Evolutionary conservation across 2,797 vertebrate species (phyloP).

Genomic region (Sebastes kiyomatsui): DNA sequence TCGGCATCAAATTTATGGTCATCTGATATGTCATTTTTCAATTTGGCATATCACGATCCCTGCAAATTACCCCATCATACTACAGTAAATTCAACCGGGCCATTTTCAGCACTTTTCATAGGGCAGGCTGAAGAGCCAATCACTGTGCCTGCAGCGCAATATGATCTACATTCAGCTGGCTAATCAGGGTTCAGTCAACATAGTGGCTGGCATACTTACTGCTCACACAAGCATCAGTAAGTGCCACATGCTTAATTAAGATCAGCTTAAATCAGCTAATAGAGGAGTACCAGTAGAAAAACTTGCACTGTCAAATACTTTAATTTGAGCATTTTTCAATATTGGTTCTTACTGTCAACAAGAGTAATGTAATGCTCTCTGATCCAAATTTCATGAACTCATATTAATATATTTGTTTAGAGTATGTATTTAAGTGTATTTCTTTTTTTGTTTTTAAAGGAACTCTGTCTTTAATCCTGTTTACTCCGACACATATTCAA

Average conservation of each 20-base stretch:
- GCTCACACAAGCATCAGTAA: background rate
- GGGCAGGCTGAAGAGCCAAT: background rate
- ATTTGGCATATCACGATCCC: background rate
- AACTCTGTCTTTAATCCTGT: background rate
- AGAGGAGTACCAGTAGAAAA: background rate
- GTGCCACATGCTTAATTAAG: conserved; percentile 11
- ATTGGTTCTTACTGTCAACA: background rate
- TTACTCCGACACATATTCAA: background rate
- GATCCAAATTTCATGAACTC: background rate
- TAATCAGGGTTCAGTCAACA: conserved; percentile 22
- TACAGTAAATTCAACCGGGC: background rate
- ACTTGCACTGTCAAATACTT: background rate
- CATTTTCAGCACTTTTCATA: no score
- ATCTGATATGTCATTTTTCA: background rate
- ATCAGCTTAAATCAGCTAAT: background rate
- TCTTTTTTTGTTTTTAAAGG: background rate
- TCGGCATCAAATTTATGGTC: background rate
- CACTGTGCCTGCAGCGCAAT: background rate
- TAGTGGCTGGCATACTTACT: background rate
- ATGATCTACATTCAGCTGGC: conserved; percentile 11
- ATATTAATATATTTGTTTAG: background rate
- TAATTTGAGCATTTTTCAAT: conserved; percentile 4
- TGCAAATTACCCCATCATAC: background rate
- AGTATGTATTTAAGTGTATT: background rate
- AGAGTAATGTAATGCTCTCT: background rate